Base-by-base conservation (phyloP, 2,888 invertebrate genomes). In the Rhamnusium bicolor region DNA sequence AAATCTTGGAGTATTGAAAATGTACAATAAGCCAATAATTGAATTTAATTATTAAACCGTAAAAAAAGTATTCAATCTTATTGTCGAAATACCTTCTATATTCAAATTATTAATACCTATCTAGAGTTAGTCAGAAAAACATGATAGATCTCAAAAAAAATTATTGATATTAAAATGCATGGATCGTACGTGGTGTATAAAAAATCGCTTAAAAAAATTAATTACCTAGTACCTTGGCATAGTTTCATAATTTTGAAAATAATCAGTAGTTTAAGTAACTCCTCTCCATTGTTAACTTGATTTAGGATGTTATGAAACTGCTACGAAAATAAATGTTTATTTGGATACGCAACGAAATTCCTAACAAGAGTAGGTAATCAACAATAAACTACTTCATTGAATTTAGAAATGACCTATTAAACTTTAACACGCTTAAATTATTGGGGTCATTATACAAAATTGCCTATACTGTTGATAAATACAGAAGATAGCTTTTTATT, bases 151-250 rank as follows among this genome's bases (percentile, higher is more conserved):
- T 8, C 51, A 18, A 58, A 54, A 58, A 58, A 29, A 27, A 14
- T 16, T 32, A 58, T 29, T 18, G 21, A 16, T 58, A 58, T 58
- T 32, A 58, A 58, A 40, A 40, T 2, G 40, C 40, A 29, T 29
- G 21, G 6, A 18, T 16, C 32, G 29, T 58, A 58, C 14, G 29
- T 58, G 27, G 14, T 32, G 16, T 10, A 32, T 14, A 18, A 58
- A 56, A 58, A 58, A 58, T 10, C 8, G n/a, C 32, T 14, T 27
- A n/a, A 40, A 40, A 40, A 40, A n/a, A n/a, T n/a, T 40, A 40
- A 58, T 27, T 58, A 58, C 12, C 5, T 16, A 32, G 14, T 32
- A 18, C 58, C 58, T 58, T 58, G 58, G 21, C 58, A 58, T 16
- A 58, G 10, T 40, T 40, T 40, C n/a, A 10, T 40, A 12, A 40